Base-by-base conservation (phyloP, 2,888 invertebrate genomes). In the Eilema depressum region DNA sequence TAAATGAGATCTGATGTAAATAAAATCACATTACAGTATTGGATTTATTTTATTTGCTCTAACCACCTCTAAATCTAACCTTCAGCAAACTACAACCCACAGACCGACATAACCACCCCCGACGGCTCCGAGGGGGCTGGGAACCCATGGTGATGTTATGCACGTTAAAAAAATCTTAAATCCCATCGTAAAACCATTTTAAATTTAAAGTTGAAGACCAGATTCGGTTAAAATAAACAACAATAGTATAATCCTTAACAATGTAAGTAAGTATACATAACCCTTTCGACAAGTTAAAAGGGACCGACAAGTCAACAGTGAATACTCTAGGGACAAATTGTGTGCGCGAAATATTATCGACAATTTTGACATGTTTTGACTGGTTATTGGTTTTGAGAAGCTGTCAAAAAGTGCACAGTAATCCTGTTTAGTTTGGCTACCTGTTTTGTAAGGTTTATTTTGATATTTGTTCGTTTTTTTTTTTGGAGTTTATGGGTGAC, bases 291-390 rank as follows among this genome's bases (percentile, higher is more conserved):
- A 81, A 83, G 83, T 86, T 79, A 80, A 88, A 89, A 86, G 86
- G 87, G 86, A 75, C 80, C 84, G 77, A 71, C 25, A 75, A 83
- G 84, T 89, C 87, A 91, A 88, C 87, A 83, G 85, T 73, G 80
- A 85, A 83, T 81, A 83, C 85, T 87, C 92, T 66, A 74, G 92
- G 91, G 93, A 91, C 76, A 76, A 78, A 66, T 85, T 87, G 79
- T 86, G 84, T 86, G 88, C 84, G 88, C 86, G 86, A 30, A 91
- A 91, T 89, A 82, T 89, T 91, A 89, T 88, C 86, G 80, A 80
- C 64, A 78, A 86, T 89, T 93, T 92, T 93, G 94, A 91, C 91
- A 90, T 95, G 90, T 94, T 94, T 90, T 94, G 94, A 94, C 93
- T 88, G 77, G 68, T 82, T 87, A 86, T 88, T 77, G 90, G 88